phyloP scores from a whole-genome alignment of 2,888 invertebrate species.

The Poecilobothrus nobilitatus region DNA sequence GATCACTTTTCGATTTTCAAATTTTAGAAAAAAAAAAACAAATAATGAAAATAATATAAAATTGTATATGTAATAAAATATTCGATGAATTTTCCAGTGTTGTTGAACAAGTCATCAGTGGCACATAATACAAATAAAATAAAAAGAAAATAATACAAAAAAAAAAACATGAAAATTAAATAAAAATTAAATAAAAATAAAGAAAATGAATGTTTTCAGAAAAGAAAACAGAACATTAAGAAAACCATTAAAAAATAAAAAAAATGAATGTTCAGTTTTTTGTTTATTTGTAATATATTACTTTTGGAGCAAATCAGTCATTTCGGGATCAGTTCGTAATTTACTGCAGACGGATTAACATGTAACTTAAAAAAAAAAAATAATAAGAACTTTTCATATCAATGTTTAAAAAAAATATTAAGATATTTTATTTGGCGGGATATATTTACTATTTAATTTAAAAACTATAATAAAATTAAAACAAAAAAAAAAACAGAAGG shows the following conservation, averaged over 20 bases:
- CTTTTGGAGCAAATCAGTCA: constrained; percentile 4
- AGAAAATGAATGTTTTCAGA: background rate
- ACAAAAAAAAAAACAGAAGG: too few species aligned
- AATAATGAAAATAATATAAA: too few species aligned
- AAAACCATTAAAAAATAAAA: constrained; percentile 5
- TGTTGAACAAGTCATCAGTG: constrained; percentile 11
- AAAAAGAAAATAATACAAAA: background rate
- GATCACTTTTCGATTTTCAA: too few species aligned
- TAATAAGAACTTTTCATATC: background rate
- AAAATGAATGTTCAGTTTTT: background rate
- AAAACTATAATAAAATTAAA: too few species aligned
- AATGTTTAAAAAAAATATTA: too few species aligned
- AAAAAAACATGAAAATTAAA: background rate
- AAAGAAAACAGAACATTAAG: constrained; percentile 3
- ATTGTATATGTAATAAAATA: constrained; percentile 6
- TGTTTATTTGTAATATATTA: constrained; percentile 1
- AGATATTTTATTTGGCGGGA: background rate
- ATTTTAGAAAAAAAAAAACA: too few species aligned
- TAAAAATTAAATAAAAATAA: background rate
- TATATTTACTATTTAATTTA: background rate
- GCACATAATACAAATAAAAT: constrained; percentile 9
- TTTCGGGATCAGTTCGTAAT: background rate
- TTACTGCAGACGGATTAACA: constrained; percentile 6
- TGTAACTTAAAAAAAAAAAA: background rate
- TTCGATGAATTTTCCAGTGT: constrained; percentile 8